These are phyloP conservation scores for Podargus strigoides DNA, from an alignment of 2,797 vertebrate species.

Conservation along the genomic window DNA sequence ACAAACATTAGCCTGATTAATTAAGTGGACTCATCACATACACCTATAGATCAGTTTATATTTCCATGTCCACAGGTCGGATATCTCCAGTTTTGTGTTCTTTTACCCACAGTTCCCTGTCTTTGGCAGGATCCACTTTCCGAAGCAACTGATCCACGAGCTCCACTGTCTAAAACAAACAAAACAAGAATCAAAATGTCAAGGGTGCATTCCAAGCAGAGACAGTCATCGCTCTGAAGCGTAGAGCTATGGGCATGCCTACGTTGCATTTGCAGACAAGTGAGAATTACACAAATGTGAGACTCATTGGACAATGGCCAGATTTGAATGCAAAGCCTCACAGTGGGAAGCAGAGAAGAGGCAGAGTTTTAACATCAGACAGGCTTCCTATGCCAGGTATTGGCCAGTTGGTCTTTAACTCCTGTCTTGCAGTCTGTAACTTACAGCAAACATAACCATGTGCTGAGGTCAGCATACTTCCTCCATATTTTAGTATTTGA, in stretches of 20 bases:
- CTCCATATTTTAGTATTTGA: background rate
- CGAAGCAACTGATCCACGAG: constrained; percentile 95
- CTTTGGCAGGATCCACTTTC: constrained; percentile 89
- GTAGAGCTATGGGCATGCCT: background rate
- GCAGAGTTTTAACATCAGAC: background rate
- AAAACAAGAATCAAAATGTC: constrained; percentile 43
- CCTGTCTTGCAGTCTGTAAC: background rate
- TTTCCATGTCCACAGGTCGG: constrained; percentile 92
- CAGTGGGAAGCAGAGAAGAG: background rate
- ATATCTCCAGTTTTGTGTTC: constrained; percentile 94
- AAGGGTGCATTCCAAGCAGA: background rate
- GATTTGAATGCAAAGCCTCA: background rate
- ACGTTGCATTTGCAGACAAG: background rate
- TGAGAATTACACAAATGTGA: fast-evolving
- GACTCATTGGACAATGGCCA: background rate
- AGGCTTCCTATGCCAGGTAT: background rate
- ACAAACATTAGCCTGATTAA: constrained; percentile 35
- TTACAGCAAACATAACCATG: background rate
- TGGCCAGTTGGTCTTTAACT: background rate
- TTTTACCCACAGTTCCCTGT: constrained; percentile 94
- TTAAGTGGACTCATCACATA: constrained; percentile 24
- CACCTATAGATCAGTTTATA: constrained; percentile 72
- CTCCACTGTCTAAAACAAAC: constrained; percentile 88
- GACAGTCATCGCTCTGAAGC: background rate
- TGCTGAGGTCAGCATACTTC: background rate